Base-by-base conservation (phyloP, 2,113 vertebrate genomes). In the Polypterus senegalus region DNA sequence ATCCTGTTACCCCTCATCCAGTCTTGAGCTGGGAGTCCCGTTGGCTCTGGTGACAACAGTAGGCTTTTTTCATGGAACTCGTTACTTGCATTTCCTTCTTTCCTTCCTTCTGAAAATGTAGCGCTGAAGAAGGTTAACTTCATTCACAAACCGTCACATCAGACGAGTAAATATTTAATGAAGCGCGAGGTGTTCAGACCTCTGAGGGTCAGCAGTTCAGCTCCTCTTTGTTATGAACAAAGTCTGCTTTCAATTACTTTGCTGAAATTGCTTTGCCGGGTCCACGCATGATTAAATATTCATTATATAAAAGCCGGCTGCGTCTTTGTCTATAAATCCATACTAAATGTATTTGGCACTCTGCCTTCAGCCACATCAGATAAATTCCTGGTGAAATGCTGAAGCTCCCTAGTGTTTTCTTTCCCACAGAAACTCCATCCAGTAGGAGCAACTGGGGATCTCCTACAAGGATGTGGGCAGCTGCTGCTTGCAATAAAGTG, bases 261-360 rank as follows among this genome's bases (percentile, higher is more conserved):
- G 65, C 81, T 80, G 84, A 88, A 93, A 92, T 88, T 88, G 83
- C 86, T 85, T 80, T 81, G 84, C 76, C 72, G 74, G 74, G 81
- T 90, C 83, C 82, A 71, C 60, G 82, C 83, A 79, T 81, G 83
- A 89, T 90, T 92, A 90, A 91, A 91, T 88, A 89, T 92, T 92
- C 88, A 91, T 91, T 86, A 88, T 77, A 74, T 83, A 78, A 84
- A 91, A 89, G 73, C 71, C 81, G 86, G 78, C 81, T 72, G 83
- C 88, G 88, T 84, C 79, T 85, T 87, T 84, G 86, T 87, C 82
- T 88, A 77, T 74, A 87, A 90, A 89, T 88, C 81, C 85, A 74
- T 84, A 83, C 86, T 76, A 86, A 84, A 83, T 77, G 81, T 82
- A 73, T 69, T 79, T 86, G 87, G 90, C 84, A 79, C 74, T 74